Evolutionary conservation across 2,888 invertebrate genomes (phyloP).

Genomic region (Conus canariensis): DNA sequence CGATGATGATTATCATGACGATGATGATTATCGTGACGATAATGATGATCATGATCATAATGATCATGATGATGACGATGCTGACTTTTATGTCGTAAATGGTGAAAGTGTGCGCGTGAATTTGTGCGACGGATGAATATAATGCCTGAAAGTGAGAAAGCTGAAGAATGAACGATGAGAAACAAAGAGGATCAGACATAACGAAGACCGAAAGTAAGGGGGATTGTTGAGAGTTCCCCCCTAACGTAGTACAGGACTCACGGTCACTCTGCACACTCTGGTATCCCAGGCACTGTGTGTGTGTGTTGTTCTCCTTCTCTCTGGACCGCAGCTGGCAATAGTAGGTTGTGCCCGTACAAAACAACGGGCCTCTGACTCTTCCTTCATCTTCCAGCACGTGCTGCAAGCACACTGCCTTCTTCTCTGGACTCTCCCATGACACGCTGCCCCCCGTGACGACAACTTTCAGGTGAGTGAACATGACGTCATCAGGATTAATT

Average conservation of each 20-base stretch:
- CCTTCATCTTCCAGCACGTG: not conserved
- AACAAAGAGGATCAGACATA: no score
- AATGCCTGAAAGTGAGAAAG: no score
- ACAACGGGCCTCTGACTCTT: not conserved
- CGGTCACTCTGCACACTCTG: slow-evolving; percentile 20
- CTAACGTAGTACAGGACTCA: not conserved
- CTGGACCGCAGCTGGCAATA: not conserved
- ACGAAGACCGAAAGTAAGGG: not conserved
- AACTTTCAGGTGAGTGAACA: not conserved
- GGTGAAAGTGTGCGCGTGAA: no score
- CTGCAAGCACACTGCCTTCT: not conserved
- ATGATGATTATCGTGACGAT: not conserved
- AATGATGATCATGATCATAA: not conserved
- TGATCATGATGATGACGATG: not conserved
- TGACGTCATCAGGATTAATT: slow-evolving; percentile 1
- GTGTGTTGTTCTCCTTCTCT: not conserved
- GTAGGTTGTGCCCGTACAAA: not conserved
- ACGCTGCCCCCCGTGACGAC: not conserved
- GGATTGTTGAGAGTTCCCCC: not conserved
- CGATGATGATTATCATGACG: not conserved
- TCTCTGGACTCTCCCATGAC: not conserved
- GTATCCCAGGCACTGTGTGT: slow-evolving; percentile 15
- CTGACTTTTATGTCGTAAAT: not conserved
- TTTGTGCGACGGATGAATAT: no score
- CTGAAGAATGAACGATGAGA: no score